Evolutionary conservation across 2,888 invertebrate species (phyloP).

Genomic region (Xanthorhoe spadicearia): DNA sequence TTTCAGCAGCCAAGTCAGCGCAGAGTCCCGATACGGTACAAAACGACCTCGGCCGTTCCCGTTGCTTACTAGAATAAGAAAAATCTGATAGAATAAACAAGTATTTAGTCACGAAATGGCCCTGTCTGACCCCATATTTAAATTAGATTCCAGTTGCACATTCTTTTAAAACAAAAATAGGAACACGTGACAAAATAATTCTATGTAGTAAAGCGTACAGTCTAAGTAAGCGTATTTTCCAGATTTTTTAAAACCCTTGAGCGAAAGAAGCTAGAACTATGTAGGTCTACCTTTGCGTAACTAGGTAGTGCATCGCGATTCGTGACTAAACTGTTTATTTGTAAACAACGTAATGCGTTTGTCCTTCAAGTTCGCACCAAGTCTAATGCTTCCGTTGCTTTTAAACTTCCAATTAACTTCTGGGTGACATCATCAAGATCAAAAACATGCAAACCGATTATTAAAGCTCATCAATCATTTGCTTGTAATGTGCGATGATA

Average conservation of each 20-base stretch:
- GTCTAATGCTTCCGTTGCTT: slow-evolving; percentile 17
- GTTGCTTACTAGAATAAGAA: slow-evolving; percentile 65
- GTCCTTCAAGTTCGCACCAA: slow-evolving; percentile 20
- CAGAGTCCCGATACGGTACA: slow-evolving; percentile 92
- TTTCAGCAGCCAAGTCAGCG: slow-evolving; percentile 92
- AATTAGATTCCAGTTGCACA: too few species aligned
- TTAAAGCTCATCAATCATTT: slow-evolving; percentile 31
- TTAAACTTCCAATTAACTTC: slow-evolving; percentile 25
- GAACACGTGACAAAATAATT: too few species aligned
- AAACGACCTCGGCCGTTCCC: slow-evolving; percentile 78
- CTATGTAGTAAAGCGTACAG: too few species aligned
- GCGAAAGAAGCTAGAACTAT: neutral
- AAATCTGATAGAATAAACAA: too few species aligned
- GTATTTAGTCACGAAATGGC: too few species aligned
- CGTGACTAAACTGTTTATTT: slow-evolving; percentile 23
- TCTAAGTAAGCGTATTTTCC: too few species aligned
- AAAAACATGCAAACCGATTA: slow-evolving; percentile 42
- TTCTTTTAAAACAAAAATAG: too few species aligned
- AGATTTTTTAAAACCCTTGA: neutral
- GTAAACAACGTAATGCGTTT: slow-evolving; percentile 26
- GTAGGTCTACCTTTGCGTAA: neutral
- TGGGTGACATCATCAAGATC: slow-evolving; percentile 32
- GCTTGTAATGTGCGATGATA: slow-evolving; percentile 2
- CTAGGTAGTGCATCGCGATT: slow-evolving; percentile 14
- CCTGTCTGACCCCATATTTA: too few species aligned